These are phyloP conservation scores for Blastobasis lacticolella DNA, from an alignment of 2,888 invertebrate species.

Conservation along the genomic window DNA sequence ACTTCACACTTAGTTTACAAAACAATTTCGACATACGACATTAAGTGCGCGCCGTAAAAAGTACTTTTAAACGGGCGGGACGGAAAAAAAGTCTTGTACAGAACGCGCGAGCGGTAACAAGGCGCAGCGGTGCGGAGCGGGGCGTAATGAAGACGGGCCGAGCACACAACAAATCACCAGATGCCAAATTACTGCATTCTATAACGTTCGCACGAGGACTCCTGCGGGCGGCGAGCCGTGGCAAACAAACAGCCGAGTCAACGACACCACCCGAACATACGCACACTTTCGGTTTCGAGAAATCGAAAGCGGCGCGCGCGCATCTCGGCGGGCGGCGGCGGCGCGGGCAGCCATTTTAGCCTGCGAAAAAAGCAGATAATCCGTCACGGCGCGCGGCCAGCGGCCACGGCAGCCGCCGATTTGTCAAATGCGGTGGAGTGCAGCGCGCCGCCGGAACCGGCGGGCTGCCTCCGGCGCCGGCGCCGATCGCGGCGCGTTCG, in stretches of 20 bases:
- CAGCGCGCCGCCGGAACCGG: no score
- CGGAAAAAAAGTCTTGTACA: constrained; percentile 11
- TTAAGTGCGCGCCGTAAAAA: not conserved
- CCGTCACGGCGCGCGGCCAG: constrained; percentile 46
- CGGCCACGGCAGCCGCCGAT: constrained; percentile 40
- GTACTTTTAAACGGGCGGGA: not conserved
- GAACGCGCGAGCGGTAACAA: constrained; percentile 38
- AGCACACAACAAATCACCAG: constrained; percentile 52
- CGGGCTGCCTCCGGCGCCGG: no score
- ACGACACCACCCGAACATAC: constrained; percentile 69
- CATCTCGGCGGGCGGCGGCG: constrained; percentile 25
- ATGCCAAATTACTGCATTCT: constrained; percentile 55
- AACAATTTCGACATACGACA: no score
- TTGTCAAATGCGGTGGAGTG: constrained; percentile 38
- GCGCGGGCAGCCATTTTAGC: constrained; percentile 52
- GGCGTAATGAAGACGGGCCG: constrained; percentile 37
- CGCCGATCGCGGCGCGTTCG: no score
- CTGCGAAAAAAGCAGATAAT: constrained; percentile 53
- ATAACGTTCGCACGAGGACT: constrained; percentile 49
- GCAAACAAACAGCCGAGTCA: constrained; percentile 70
- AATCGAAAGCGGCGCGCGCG: constrained; percentile 59
- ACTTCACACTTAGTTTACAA: no score
- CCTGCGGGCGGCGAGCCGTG: constrained; percentile 52
- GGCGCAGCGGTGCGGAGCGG: constrained; percentile 36
- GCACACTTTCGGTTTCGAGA: constrained; percentile 69